Evolutionary conservation across 2,113 vertebrate species (phyloP).

Genomic region (Aspiorhynchus laticeps): DNA sequence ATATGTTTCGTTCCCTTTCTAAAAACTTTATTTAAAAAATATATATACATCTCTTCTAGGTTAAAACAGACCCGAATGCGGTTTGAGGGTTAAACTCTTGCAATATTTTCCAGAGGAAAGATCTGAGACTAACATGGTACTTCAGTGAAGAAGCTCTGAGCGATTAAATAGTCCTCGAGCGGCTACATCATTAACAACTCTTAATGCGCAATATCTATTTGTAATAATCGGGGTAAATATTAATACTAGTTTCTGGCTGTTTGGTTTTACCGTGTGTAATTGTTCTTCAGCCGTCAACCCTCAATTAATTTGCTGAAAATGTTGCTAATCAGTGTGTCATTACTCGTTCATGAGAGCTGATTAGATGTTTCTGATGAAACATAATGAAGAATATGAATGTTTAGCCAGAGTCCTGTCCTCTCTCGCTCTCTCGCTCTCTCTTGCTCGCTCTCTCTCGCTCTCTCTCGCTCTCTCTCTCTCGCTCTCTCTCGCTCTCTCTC

Average conservation of each 20-base stretch:
- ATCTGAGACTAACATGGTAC: neutral
- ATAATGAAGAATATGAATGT: constrained; percentile 49
- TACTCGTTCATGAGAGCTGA: constrained; percentile 50
- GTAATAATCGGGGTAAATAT: neutral
- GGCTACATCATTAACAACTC: neutral
- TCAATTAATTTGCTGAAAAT: constrained; percentile 26
- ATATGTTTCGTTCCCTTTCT: neutral
- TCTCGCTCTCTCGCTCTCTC: neutral
- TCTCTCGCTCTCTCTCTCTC: neutral
- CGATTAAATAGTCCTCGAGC: neutral
- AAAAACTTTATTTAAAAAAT: too few species aligned
- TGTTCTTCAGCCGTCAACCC: neutral
- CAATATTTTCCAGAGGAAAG: neutral
- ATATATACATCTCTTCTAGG: too few species aligned
- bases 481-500: too few species aligned
- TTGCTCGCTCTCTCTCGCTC: too few species aligned
- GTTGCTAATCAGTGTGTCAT: constrained; percentile 47
- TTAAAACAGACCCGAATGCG: neutral
- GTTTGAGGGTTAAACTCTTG: neutral
- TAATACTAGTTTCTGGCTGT: neutral
- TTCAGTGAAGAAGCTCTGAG: neutral
- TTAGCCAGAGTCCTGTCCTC: neutral
- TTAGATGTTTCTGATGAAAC: constrained; percentile 56
- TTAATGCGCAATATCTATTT: neutral
- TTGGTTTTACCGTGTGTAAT: neutral